Evolutionary conservation across 2,888 invertebrate species (phyloP), one percentile per base, ranked within the genome.

Genomic region (Amblyteles armatorius): DNA sequence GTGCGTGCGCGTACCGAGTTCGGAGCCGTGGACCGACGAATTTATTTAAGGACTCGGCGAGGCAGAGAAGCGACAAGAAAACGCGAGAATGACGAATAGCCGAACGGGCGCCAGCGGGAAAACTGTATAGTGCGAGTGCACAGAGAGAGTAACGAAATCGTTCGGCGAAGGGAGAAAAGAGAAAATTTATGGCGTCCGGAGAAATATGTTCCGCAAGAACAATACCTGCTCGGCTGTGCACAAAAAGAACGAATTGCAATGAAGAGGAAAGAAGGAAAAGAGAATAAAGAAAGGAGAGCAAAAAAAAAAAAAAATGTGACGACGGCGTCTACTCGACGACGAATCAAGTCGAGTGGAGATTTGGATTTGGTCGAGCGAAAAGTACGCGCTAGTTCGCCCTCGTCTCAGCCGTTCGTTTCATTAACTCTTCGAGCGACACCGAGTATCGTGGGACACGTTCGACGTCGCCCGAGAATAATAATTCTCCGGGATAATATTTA

Each of bases 161-260:
- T 69, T 33, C 73, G 48, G 36, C 33, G 57, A 83, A 78, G 84
- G 69, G 81, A 57, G 73, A 76, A 85, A 82, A 86, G 84, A 81
- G 79, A 83, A 84, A 88, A 89, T 90, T 88, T 89, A 89, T 90
- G 84, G 86, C 79, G 71, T 86, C 85, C 86, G 87, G 85, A 90
- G 87, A 89, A 88, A 90, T 90, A 88, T 90, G 88, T 90, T 87
- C 87, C 86, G 84, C 57, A 87, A 89, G 86, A 85, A 89, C 90
- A 89, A 89, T 90, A 89, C 88, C 79, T 79, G 78, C 84, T 82
- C 26, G 55, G 71, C 33, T 68, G 79, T 44, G 50, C 16, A 26
- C 36, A 44, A 57, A 71, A 63, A 36, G 60, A 69, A 50, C n/a
- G 48, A 73, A 73, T 36, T 6, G 57, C 33, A 60, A 68, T 22